Percentiles rank a stretch among this genome's conserved stretches.
Conservation (phyloP, 2,888 invertebrate species). For the Muschampia plurimacula region DNA sequence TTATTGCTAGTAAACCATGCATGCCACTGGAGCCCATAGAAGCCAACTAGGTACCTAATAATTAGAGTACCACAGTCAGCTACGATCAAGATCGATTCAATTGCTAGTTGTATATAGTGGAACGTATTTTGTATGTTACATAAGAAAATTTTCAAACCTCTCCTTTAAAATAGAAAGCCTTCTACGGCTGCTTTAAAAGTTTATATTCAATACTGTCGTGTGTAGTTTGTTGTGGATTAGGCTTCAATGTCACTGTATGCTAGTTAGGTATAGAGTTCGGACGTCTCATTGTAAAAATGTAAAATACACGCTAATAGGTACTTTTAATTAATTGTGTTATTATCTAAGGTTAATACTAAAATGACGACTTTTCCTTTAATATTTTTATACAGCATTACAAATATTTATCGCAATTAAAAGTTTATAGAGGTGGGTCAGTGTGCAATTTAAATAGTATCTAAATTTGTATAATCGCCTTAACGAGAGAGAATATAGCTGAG, state of each 20-base stretch:
- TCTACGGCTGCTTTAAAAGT: slow-evolving; percentile 73
- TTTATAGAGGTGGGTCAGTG: slow-evolving; percentile 84
- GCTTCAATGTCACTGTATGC: slow-evolving; percentile 81
- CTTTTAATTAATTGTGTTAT: slow-evolving; percentile 78
- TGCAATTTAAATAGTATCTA: slow-evolving; percentile 82
- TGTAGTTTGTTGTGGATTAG: slow-evolving; percentile 83
- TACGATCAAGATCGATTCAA: slow-evolving; percentile 45
- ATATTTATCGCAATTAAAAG: slow-evolving; percentile 84
- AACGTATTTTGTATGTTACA: slow-evolving; percentile 82
- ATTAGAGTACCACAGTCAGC: slow-evolving; percentile 60
- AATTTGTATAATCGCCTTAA: slow-evolving; percentile 83
- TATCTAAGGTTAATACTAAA: slow-evolving; percentile 74
- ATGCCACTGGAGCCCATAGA: slow-evolving; percentile 69
- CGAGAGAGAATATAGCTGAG: slow-evolving; percentile 83
- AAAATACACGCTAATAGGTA: slow-evolving; percentile 79
- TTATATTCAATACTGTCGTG: slow-evolving; percentile 79
- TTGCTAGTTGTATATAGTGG: slow-evolving; percentile 83
- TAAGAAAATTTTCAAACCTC: slow-evolving; percentile 80
- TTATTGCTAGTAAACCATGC: slow-evolving; percentile 68
- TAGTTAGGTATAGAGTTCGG: slow-evolving; percentile 76
- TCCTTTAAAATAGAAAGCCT: slow-evolving; percentile 72
- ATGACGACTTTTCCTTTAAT: slow-evolving; percentile 84
- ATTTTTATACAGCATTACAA: slow-evolving; percentile 85
- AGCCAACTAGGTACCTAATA: slow-evolving; percentile 67
- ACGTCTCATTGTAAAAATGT: slow-evolving; percentile 84